phyloP scores from a whole-genome alignment of 2,113 vertebrate genomes.

The Pithys albifrons region DNA sequence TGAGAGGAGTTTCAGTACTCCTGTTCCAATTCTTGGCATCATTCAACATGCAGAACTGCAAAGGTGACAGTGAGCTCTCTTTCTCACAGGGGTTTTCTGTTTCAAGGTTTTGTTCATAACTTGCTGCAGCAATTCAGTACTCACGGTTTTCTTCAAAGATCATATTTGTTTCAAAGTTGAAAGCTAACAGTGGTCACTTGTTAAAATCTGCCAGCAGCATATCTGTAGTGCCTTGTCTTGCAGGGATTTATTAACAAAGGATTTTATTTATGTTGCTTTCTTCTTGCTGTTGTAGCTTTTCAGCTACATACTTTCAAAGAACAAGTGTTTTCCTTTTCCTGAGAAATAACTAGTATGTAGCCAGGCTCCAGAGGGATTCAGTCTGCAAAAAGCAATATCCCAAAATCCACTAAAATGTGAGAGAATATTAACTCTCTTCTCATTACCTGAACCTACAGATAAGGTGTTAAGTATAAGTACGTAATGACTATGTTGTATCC shows the following conservation, averaged over 20 bases:
- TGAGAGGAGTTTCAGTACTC: neutral
- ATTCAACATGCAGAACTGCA: neutral
- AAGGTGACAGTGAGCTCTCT: neutral
- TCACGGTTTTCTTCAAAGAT: neutral
- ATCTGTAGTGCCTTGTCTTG: neutral
- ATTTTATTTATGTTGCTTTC: neutral
- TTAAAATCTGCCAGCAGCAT: neutral
- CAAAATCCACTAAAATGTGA: slow-evolving; percentile 3
- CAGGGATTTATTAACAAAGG: neutral
- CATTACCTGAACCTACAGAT: neutral
- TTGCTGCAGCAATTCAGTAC: neutral
- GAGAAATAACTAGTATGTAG: neutral
- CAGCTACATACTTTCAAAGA: neutral
- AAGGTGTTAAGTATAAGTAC: neutral
- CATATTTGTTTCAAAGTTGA: neutral
- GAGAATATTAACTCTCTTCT: neutral
- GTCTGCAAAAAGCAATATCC: neutral
- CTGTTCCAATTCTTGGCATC: neutral
- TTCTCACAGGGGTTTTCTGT: neutral
- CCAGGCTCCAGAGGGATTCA: neutral
- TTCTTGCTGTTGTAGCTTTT: neutral
- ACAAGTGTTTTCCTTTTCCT: neutral
- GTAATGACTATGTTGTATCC: neutral
- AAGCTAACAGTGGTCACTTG: neutral
- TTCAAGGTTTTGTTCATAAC: neutral